A percentile compares a stretch with the other conserved stretches of the same genome.
Evolutionary conservation across 2,888 invertebrate species (phyloP).

Genomic region (Autographa gamma): DNA sequence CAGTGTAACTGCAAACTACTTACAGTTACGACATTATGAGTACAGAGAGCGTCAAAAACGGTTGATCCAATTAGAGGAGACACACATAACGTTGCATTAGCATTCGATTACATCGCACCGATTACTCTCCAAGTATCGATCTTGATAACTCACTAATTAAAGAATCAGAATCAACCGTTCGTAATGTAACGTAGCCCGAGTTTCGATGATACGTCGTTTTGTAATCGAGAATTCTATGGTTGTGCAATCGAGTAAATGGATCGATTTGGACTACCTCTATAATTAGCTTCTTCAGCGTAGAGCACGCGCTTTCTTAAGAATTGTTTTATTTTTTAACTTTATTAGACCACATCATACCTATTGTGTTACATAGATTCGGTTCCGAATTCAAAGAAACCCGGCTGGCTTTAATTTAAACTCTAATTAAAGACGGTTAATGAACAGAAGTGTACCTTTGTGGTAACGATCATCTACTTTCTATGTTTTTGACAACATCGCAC

Average conservation of each 20-base stretch:
- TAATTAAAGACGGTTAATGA: slow-evolving; percentile 43
- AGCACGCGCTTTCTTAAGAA: slow-evolving; percentile 73
- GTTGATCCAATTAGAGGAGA: slow-evolving; percentile 66
- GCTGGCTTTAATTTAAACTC: slow-evolving; percentile 33
- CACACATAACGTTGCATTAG: slow-evolving; percentile 72
- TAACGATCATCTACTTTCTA: too few relatives aligned
- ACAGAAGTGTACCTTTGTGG: slow-evolving; percentile 20
- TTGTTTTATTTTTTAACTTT: slow-evolving; percentile 68
- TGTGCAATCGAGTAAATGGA: slow-evolving; percentile 83
- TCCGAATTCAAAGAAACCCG: slow-evolving; percentile 45
- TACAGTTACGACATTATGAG: slow-evolving; percentile 31
- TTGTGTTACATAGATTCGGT: slow-evolving; percentile 62
- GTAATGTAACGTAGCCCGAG: slow-evolving; percentile 53
- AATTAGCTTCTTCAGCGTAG: slow-evolving; percentile 81
- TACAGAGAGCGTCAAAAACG: slow-evolving; percentile 42
- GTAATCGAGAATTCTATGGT: slow-evolving; percentile 81
- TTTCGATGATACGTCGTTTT: slow-evolving; percentile 76
- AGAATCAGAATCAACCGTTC: slow-evolving; percentile 77
- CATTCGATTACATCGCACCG: slow-evolving; percentile 76
- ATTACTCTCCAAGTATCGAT: slow-evolving; percentile 77
- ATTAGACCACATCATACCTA: slow-evolving; percentile 61
- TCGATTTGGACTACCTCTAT: slow-evolving; percentile 82
- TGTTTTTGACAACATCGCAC: too few relatives aligned
- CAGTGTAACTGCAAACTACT: slow-evolving; percentile 17
- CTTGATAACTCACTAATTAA: slow-evolving; percentile 82